These are phyloP conservation scores for Tringa solitaria DNA, from an alignment of 2,113 vertebrate species.

Conservation along the genomic window DNA sequence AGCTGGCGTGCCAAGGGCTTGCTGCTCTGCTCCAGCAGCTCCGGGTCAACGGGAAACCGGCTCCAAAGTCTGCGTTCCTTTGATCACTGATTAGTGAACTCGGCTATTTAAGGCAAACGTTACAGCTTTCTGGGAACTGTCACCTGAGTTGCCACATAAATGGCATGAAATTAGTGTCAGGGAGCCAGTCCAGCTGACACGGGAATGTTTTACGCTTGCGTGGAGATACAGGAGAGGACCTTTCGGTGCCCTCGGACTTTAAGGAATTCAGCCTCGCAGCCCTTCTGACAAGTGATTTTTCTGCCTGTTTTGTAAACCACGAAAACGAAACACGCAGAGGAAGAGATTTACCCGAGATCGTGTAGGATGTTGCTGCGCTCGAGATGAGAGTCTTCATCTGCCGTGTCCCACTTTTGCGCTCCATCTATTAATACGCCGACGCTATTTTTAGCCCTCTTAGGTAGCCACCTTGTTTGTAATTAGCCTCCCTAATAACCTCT, in stretches of 20 bases:
- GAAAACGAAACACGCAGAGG: neutral
- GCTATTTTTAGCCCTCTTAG: conserved; percentile 20
- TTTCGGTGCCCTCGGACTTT: neutral
- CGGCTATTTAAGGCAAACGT: neutral
- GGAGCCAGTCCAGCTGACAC: neutral
- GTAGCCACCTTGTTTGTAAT: conserved; percentile 16
- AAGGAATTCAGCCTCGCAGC: neutral
- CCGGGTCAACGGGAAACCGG: neutral
- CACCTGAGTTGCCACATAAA: neutral
- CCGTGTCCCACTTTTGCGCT: neutral
- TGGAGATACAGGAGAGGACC: neutral
- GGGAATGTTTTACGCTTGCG: neutral
- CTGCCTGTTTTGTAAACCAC: neutral
- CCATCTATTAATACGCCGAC: neutral
- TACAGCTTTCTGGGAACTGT: conserved; percentile 4
- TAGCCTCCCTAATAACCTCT: conserved; percentile 8
- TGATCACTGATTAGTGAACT: conserved; percentile 8
- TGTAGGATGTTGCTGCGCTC: neutral
- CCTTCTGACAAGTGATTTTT: neutral
- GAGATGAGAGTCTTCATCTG: neutral
- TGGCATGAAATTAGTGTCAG: neutral
- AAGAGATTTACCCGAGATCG: neutral
- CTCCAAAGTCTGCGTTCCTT: neutral
- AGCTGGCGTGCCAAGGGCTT: neutral
- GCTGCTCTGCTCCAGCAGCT: neutral